Evolutionary conservation across 2,797 vertebrate species (phyloP).

Genomic region (Siniperca scherzeri): DNA sequence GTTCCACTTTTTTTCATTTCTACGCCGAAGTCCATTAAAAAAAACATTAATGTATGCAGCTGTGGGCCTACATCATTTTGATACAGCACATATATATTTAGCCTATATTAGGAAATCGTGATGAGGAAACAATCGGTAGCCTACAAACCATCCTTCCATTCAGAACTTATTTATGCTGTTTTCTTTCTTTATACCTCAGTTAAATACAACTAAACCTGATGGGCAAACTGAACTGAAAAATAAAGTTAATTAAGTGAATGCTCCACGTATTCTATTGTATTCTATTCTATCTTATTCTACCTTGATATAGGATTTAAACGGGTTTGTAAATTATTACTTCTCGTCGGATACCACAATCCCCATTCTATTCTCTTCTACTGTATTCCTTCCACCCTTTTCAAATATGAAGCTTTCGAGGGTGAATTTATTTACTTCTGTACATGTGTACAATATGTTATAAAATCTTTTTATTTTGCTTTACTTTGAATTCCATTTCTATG

Average conservation of each 20-base stretch:
- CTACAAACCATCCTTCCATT: too few relatives aligned
- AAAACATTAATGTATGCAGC: too few relatives aligned
- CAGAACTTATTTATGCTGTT: neutral
- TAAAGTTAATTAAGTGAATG: neutral
- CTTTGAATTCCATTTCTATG: neutral
- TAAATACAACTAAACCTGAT: neutral
- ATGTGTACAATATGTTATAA: neutral
- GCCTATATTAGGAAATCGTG: neutral
- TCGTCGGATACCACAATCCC: too few relatives aligned
- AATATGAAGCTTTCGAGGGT: neutral
- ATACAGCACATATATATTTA: too few relatives aligned
- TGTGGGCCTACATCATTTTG: neutral
- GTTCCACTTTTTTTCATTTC: neutral
- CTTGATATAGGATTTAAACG: too few relatives aligned
- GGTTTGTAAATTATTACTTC: too few relatives aligned
- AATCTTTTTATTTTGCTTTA: neutral
- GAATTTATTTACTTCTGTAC: neutral
- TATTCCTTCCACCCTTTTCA: neutral
- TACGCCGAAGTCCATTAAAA: neutral
- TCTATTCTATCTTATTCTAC: neutral
- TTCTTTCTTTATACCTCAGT: neutral
- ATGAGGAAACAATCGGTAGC: neutral
- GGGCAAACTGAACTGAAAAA: neutral
- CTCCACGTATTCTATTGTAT: neutral
- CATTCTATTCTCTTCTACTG: conserved; percentile 6